Evolutionary conservation across 2,888 invertebrate genomes (phyloP).

Genomic region (Protodeltote pygarga): DNA sequence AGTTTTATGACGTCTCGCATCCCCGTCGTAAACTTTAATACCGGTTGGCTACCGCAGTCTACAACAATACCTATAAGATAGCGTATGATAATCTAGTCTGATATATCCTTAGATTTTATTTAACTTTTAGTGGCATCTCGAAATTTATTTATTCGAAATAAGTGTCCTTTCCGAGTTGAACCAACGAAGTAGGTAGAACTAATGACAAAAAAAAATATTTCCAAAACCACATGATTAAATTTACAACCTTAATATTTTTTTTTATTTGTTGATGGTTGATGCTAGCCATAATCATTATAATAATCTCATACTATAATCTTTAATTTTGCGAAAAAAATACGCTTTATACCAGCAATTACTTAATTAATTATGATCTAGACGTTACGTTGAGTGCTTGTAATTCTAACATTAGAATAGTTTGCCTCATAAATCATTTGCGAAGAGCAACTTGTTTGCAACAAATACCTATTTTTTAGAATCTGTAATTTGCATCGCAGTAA

Average conservation of each 20-base stretch:
- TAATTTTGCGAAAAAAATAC: constrained; percentile 5
- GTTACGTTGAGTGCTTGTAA: constrained; percentile 18
- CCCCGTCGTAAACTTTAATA: constrained; percentile 84
- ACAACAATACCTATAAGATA: constrained; percentile 44
- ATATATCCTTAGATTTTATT: constrained; percentile 6
- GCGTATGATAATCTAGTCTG: constrained; percentile 47
- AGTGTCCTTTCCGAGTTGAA: no score
- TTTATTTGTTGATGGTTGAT: constrained; percentile 9
- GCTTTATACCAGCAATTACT: constrained; percentile 3
- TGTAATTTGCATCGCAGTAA: constrained; percentile 19
- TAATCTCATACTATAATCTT: constrained; percentile 15
- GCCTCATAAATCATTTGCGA: constrained; percentile 23
- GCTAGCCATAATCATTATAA: no score
- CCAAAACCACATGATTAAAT: constrained; percentile 4
- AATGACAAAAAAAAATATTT: no score
- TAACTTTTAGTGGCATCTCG: background rate
- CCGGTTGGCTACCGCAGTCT: constrained; percentile 75
- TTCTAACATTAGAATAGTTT: constrained; percentile 8
- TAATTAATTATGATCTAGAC: constrained; percentile 20
- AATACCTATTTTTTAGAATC: constrained; percentile 13
- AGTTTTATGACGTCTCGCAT: constrained; percentile 83
- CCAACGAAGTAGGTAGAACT: no score
- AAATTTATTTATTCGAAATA: background rate
- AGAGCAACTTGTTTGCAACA: constrained; percentile 8
- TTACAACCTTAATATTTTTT: constrained; percentile 6